A percentile compares a stretch with the other conserved stretches of the same genome.
phyloP scores from a whole-genome alignment of 2,888 invertebrate species.

The Apodemia zela region DNA sequence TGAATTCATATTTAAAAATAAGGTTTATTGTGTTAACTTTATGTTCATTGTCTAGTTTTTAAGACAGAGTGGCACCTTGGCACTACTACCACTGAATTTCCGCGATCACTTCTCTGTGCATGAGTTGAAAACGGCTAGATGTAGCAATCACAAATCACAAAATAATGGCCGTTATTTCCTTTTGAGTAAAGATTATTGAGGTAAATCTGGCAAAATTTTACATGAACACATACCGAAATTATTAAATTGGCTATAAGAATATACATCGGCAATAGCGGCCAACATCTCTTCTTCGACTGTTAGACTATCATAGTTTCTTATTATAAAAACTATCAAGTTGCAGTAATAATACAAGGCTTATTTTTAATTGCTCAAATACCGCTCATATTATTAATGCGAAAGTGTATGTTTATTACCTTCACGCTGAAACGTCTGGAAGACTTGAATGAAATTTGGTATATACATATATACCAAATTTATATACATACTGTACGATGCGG shows the following conservation, averaged over 20 bases:
- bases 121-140: slow-evolving; percentile 63
- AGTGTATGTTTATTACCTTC: too few relatives aligned
- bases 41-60: neutral
- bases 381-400: too few relatives aligned
- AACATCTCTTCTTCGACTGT: slow-evolving; percentile 31
- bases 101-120: slow-evolving; percentile 57
- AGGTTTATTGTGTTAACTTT: neutral
- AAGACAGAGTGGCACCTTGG: slow-evolving; percentile 58
- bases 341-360: too few relatives aligned
- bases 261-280: slow-evolving; percentile 72
- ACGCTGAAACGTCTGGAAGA: too few relatives aligned
- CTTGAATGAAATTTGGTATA: too few relatives aligned
- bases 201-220: slow-evolving; percentile 77
- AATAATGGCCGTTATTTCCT: slow-evolving; percentile 75
- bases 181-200: slow-evolving; percentile 41
- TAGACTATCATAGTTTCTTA: slow-evolving; percentile 5
- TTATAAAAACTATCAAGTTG: too few relatives aligned
- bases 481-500: too few relatives aligned
- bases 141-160: slow-evolving; percentile 54
- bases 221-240: slow-evolving; percentile 20
- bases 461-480: too few relatives aligned
- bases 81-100: slow-evolving; percentile 50
- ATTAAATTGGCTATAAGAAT: slow-evolving; percentile 48
- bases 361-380: too few relatives aligned
- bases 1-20: neutral